Conservation (phyloP, 2,113 vertebrate genomes). For the Myotis lucifugus region DNA sequence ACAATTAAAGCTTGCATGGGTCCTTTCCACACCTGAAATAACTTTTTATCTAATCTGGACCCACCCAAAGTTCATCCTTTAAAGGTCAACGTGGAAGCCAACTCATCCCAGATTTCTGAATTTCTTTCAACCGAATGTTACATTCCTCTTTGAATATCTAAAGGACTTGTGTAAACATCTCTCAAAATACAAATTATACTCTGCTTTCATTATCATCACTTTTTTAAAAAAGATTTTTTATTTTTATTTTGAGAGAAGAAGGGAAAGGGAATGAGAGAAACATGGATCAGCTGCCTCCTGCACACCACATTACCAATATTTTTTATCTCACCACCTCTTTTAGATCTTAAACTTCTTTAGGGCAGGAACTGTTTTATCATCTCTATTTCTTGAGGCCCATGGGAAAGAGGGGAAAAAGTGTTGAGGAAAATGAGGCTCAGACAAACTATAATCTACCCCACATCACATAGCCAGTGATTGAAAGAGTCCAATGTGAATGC, state of each 20-base stretch:
- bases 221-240: not conserved
- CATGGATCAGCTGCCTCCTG: too few species aligned
- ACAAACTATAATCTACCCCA: not conserved
- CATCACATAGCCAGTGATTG: not conserved
- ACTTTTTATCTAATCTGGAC: not conserved
- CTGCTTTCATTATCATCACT: not conserved
- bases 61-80: not conserved
- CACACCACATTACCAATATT: too few species aligned
- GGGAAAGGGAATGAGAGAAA: too few species aligned
- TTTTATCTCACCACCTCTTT: not conserved
- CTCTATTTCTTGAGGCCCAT: not conserved
- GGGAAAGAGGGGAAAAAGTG: not conserved
- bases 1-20: not conserved
- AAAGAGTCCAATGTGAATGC: not conserved
- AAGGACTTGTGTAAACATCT: not conserved
- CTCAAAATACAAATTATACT: constrained; percentile 23
- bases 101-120: not conserved
- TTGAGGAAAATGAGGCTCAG: not conserved
- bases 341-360: constrained; percentile 21
- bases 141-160: not conserved
- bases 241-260: too few species aligned
- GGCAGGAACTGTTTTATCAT: not conserved
- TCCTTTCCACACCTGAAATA: not conserved
- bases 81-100: constrained; percentile 17
- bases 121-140: not conserved